These are phyloP conservation scores for Pammene fasciana DNA, from an alignment of 2,888 invertebrate species.

Conservation along the genomic window DNA sequence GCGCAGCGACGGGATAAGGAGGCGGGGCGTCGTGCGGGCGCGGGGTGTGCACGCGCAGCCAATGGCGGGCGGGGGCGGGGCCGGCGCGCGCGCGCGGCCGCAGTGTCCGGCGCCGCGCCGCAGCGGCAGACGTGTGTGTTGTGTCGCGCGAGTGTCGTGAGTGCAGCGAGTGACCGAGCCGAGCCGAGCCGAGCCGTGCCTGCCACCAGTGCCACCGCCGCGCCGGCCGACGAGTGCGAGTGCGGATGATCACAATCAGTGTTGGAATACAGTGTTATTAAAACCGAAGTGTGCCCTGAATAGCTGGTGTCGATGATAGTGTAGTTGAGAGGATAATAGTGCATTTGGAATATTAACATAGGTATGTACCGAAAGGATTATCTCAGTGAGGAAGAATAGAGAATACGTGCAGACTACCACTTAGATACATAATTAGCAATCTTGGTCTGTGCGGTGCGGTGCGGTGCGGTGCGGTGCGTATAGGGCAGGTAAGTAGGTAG, in stretches of 20 bases:
- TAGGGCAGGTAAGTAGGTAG: not conserved
- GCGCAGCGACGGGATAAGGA: not conserved
- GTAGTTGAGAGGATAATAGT: not conserved
- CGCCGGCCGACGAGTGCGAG: constrained; percentile 12
- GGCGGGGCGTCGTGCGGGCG: constrained; percentile 6
- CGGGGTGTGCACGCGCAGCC: constrained; percentile 16
- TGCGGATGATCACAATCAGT: constrained; percentile 10
- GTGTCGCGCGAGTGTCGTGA: not conserved
- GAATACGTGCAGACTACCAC: not conserved
- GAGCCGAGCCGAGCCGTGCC: too few species aligned
- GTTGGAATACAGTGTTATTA: constrained; percentile 38
- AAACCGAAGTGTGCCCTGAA: constrained; percentile 13
- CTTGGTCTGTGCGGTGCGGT: not conserved
- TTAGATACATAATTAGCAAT: not conserved
- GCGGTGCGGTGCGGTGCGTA: too few species aligned
- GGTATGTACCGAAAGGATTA: constrained; percentile 5
- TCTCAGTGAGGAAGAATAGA: not conserved
- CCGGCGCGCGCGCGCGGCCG: constrained; percentile 34
- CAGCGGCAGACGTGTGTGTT: constrained; percentile 25
- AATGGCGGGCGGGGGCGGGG: constrained; percentile 17
- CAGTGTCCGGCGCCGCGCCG: constrained; percentile 39
- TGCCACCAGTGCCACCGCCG: too few species aligned
- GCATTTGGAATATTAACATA: constrained; percentile 21
- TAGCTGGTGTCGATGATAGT: not conserved
- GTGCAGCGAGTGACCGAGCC: not conserved